Base-by-base conservation (phyloP, 1,140 invertebrate species). In the Leptinotarsa defecta region DNA sequence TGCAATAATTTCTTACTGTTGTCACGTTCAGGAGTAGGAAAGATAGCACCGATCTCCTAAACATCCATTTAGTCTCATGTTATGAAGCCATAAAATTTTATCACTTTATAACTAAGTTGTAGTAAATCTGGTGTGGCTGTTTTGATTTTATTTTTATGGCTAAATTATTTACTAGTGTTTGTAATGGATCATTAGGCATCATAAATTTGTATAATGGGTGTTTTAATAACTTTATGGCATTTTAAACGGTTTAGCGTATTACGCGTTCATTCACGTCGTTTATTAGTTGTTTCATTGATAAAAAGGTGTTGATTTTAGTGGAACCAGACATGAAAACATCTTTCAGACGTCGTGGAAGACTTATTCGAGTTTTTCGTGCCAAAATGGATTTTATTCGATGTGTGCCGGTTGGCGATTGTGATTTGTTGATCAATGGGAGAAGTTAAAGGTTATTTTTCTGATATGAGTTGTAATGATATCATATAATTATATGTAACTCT, bases 61-160 rank as follows among this genome's bases (percentile, higher is more conserved):
- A 73, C 71, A 65, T 27, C 71, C 61, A 62, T 65, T 71, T 71
- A 64, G 34, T 74, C 49, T 69, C 73, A 68, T 74, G 73, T 69
- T 68, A 74, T 57, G 49, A n/a, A 52, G 64, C 52, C 49, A 69
- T 74, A 74, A 74, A 74, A 74, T 74, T 74, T 74, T 74, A 74
- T 74, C 67, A 68, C 73, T 69, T 68, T 68, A 20, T 74, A 68
- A 69, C 48, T 48, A 69, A 68, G 73, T 63, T 67, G 48, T 74
- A 27, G 65, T 74, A 65, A 74, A 74, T 74, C 64, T 74, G 49
- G 52, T 72, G 64, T 68, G 24, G 57, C 64, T 52, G 67, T 74
- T 74, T 65, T 74, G 27, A 74, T 74, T 68, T 74, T 68, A 49
- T 74, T 74, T 74, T 74, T 74, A 74, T 68, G 49, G 48, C 65